Evolutionary conservation across 2,113 vertebrate genomes (phyloP).

Genomic region (Scartelaos histophorus): DNA sequence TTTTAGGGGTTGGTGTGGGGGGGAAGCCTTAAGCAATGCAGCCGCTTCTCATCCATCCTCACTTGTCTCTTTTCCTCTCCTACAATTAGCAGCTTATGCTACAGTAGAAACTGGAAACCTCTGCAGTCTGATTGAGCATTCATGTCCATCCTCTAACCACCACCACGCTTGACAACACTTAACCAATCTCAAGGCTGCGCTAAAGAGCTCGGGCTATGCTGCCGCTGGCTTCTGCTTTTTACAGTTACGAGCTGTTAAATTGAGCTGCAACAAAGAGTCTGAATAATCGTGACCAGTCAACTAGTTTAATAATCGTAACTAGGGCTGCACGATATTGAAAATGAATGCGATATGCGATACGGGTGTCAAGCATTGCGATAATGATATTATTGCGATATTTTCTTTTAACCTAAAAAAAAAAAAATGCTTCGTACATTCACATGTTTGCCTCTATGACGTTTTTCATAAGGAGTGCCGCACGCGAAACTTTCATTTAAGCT

Average conservation of each 20-base stretch:
- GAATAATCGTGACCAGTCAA: too few relatives aligned
- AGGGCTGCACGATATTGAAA: too few relatives aligned
- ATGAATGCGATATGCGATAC: too few relatives aligned
- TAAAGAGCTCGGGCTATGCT: slow-evolving; percentile 13
- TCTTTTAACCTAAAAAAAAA: too few relatives aligned
- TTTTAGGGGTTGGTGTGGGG: slow-evolving; percentile 32
- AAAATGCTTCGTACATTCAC: too few relatives aligned
- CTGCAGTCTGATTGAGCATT: slow-evolving; percentile 58
- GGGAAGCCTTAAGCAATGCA: slow-evolving; percentile 27
- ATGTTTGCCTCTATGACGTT: too few relatives aligned
- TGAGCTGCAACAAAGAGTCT: too few relatives aligned
- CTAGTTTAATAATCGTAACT: too few relatives aligned
- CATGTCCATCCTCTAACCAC: slow-evolving; percentile 36
- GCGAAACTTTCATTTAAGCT: too few relatives aligned
- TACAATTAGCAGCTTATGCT: slow-evolving; percentile 40
- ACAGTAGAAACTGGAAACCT: slow-evolving; percentile 18
- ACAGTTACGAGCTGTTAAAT: background rate
- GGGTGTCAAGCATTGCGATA: too few relatives aligned
- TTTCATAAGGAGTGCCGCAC: too few relatives aligned
- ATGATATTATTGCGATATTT: too few relatives aligned
- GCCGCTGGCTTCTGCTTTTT: slow-evolving; percentile 16
- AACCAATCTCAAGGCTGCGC: slow-evolving; percentile 30
- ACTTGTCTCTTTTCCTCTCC: background rate
- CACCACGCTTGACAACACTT: slow-evolving; percentile 34
- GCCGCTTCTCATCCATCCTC: slow-evolving; percentile 1